Conservation (phyloP, 1,140 invertebrate species). For the Eriosoma lanigerum region DNA sequence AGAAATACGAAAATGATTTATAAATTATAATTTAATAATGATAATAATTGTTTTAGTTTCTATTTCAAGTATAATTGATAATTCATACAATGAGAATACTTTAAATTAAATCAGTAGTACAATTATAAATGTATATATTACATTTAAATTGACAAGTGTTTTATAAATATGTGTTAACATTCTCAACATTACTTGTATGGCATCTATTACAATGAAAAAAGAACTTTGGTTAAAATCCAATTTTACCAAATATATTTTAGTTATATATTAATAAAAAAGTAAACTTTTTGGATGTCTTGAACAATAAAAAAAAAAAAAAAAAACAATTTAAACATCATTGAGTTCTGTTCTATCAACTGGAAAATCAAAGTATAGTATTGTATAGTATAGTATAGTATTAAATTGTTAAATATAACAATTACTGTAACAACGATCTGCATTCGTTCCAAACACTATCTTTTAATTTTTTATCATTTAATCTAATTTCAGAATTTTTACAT, state of each 20-base stretch:
- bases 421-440: background rate
- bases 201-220: background rate
- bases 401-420: too few relatives aligned
- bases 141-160: too few relatives aligned
- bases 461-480: background rate
- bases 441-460: background rate
- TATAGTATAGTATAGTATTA: conserved; percentile 8
- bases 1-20: background rate
- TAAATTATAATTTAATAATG: conserved; percentile 18
- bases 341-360: background rate
- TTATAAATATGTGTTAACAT: too few relatives aligned
- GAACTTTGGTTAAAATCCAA: conserved; percentile 8
- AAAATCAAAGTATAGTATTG: conserved; percentile 22
- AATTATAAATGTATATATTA: too few relatives aligned
- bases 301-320: background rate
- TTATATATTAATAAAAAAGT: background rate
- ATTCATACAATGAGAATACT: background rate
- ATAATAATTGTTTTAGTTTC: background rate
- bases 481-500: background rate
- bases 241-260: background rate
- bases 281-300: background rate
- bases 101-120: background rate
- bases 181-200: too few relatives aligned
- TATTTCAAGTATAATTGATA: conserved; percentile 10
- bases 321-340: conserved; percentile 13